Evolutionary conservation across 2,888 invertebrate genomes (phyloP).

Genomic region (Megaustenia siamemsis): DNA sequence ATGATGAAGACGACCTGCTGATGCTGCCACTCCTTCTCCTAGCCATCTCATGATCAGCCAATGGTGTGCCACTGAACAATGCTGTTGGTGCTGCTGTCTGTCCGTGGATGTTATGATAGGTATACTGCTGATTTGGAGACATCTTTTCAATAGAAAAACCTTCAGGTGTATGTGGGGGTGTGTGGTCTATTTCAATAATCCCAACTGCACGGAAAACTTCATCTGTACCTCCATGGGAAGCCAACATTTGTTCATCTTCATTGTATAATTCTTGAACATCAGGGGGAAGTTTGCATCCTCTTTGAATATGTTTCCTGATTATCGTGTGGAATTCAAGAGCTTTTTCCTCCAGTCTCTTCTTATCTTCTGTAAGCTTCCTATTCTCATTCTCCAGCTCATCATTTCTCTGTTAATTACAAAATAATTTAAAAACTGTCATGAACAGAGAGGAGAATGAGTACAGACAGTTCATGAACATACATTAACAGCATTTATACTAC

Average conservation of each 20-base stretch:
- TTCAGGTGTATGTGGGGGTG: conserved; percentile 37
- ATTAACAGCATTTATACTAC: too few relatives aligned
- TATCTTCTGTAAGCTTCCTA: conserved; percentile 33
- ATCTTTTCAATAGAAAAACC: not conserved
- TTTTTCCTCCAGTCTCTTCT: conserved; percentile 4
- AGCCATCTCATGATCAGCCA: not conserved
- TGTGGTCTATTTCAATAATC: not conserved
- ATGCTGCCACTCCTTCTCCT: not conserved
- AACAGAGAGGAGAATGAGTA: too few relatives aligned
- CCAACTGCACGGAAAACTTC: conserved; percentile 29
- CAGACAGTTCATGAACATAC: too few relatives aligned
- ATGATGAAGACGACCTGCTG: conserved; percentile 26
- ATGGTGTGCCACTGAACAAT: conserved; percentile 28
- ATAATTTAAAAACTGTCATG: not conserved
- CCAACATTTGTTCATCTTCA: not conserved
- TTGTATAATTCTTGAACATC: conserved; percentile 20
- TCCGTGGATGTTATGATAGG: not conserved
- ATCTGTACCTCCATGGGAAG: not conserved
- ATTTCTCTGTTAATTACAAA: conserved; percentile 16
- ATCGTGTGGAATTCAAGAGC: not conserved
- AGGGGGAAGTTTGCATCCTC: conserved; percentile 22
- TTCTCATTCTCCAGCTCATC: conserved; percentile 33
- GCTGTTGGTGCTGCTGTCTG: not conserved
- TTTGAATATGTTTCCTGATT: not conserved
- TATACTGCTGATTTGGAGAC: not conserved